A percentile compares a stretch with the other conserved stretches of the same genome.
Conservation (phyloP, 2,888 invertebrate genomes). For the Drosophila helvetica region DNA sequence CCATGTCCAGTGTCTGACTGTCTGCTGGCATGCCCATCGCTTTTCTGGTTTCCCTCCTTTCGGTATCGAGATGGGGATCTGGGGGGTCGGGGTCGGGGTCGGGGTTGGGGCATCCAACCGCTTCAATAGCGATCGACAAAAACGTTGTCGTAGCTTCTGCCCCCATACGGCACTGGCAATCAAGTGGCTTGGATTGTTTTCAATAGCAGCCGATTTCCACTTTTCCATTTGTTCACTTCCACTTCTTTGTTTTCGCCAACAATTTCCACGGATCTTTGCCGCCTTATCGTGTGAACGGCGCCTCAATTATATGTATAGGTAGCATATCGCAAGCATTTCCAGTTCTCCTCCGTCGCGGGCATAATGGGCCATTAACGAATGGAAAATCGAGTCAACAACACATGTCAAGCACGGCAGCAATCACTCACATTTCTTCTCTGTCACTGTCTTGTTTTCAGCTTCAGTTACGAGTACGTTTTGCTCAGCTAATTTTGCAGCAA, state of each 20-base stretch:
- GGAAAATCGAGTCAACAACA: conserved; percentile 43
- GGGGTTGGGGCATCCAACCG: not conserved
- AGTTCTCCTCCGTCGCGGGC: conserved; percentile 20
- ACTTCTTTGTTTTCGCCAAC: conserved; percentile 63
- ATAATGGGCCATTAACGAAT: conserved; percentile 46
- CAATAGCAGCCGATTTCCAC: conserved; percentile 20
- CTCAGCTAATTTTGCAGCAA: conserved; percentile 7
- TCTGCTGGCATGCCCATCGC: not conserved
- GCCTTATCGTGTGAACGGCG: conserved; percentile 58
- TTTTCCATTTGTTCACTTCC: conserved; percentile 52
- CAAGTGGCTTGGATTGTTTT: conserved; percentile 51
- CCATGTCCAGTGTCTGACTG: not conserved
- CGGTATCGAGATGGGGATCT: not conserved
- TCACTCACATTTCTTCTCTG: conserved; percentile 19
- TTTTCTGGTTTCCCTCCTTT: not conserved
- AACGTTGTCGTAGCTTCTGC: not conserved
- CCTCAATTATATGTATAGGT: conserved; percentile 33
- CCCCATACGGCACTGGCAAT: conserved; percentile 3
- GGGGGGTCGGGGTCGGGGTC: not conserved
- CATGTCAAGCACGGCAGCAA: conserved; percentile 37
- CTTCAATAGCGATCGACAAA: too few species aligned
- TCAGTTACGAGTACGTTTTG: not conserved
- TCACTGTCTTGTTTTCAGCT: not conserved
- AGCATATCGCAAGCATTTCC: conserved; percentile 9
- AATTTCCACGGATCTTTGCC: conserved; percentile 45